Conservation (phyloP, 2,113 vertebrate species). For the Salvelinus alpinus region DNA sequence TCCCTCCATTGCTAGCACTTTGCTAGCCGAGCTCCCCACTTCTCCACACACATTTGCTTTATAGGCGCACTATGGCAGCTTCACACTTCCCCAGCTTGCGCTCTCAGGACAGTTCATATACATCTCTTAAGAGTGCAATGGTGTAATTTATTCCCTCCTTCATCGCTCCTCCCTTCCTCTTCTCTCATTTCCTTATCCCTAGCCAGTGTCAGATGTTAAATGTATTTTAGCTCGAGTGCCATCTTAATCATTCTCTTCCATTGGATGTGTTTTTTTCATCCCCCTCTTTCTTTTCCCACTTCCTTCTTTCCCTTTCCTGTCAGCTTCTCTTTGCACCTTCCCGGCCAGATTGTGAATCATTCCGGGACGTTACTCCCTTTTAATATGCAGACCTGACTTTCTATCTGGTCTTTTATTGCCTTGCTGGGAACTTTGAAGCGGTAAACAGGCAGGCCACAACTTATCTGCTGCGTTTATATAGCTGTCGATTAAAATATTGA, state of each 20-base stretch:
- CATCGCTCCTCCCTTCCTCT: not conserved
- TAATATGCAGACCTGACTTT: constrained; percentile 74
- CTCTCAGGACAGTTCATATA: constrained; percentile 32
- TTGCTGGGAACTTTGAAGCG: constrained; percentile 14
- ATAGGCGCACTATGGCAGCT: not conserved
- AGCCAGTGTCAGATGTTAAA: constrained; percentile 48
- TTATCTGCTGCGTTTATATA: not conserved
- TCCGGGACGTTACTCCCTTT: constrained; percentile 62
- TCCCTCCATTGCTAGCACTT: not conserved
- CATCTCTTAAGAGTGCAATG: constrained; percentile 23
- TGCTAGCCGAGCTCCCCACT: not conserved
- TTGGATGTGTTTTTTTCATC: constrained; percentile 17
- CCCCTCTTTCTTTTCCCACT: constrained; percentile 29
- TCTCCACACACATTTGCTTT: constrained; percentile 3
- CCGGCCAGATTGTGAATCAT: constrained; percentile 56
- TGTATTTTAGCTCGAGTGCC: constrained; percentile 51
- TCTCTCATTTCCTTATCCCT: constrained; percentile 6
- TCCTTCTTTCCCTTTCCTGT: constrained; percentile 25
- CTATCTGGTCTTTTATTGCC: constrained; percentile 50
- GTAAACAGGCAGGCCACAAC: constrained; percentile 4
- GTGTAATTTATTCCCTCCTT: constrained; percentile 38
- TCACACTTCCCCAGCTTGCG: constrained; percentile 16
- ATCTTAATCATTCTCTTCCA: constrained; percentile 60
- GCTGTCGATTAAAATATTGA: not conserved
- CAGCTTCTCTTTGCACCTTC: constrained; percentile 57